Evolutionary conservation across 2,797 vertebrate genomes (phyloP), one percentile per base, ranked within the genome.

Genomic region (Megalops cyprinoides): DNA sequence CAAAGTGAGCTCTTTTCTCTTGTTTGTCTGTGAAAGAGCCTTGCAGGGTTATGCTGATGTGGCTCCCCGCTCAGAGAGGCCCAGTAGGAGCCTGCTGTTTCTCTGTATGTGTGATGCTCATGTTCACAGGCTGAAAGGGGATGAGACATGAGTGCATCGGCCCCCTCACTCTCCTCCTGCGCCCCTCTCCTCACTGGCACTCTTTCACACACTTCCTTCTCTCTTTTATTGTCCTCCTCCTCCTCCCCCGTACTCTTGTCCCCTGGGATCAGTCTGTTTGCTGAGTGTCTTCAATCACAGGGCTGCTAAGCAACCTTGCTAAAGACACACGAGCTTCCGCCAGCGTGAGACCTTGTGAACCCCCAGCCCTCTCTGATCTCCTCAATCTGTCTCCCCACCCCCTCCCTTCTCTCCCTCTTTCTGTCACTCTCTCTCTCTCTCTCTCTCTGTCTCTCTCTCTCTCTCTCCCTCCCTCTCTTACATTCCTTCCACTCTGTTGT

Each of bases 391-490:
- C 12, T 23, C 44, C 84, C 18, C 82, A 20, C 74, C 25, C 82
- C 18, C 46, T 3, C 3, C 53, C 55, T 55, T 15, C 15, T 8
- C 28, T n/a, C 1, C 18, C 37, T 28, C 20, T 18, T 73, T 39
- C n/a, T 37, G 34, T 15, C n/a, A 37, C 58, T 58, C 65, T 44
- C 44, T 42, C 44, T 20, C 46, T 55, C 37, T n/a, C n/a, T 44
- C 23, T 55, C 56, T 80, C 28, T 18, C 67, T 15, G 79, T 46
- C 34, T 28, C 48, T 56, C 28, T 2, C 18, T 39, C 28, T 53
- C 42, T 48, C 44, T 31, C 84, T 81, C 78, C 25, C 89, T 89
- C 90, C 12, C 92, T 91, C 15, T 90, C 91, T 0, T 90, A 88
- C 0, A 91, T 89, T 85, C 93, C 93, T 78, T 74, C 67, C 48